Evolutionary conservation across 1,140 invertebrate species (phyloP).

Genomic region (Saccostrea cuccullata): DNA sequence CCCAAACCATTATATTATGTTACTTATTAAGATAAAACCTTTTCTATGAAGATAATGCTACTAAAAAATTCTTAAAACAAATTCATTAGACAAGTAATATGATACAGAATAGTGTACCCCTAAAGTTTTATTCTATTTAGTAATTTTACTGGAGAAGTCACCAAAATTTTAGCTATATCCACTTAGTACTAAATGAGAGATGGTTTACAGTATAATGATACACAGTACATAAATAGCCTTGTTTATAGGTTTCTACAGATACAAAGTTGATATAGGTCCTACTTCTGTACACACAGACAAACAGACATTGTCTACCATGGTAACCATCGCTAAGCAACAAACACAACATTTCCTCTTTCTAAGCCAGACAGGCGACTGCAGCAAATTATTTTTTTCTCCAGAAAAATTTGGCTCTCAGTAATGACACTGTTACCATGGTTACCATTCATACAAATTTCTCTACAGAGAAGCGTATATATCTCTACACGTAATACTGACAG

Average conservation of each 20-base stretch:
- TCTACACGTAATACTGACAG: constrained; percentile 23
- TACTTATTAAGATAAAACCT: too few species aligned
- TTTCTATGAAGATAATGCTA: too few species aligned
- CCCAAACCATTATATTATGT: too few species aligned
- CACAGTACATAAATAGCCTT: background rate
- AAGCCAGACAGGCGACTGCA: background rate
- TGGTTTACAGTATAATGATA: background rate
- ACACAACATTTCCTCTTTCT: background rate
- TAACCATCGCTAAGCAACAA: background rate
- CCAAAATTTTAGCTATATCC: too few species aligned
- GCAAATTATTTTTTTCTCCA: background rate
- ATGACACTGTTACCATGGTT: constrained; percentile 20
- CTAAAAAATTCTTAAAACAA: too few species aligned
- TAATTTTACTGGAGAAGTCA: too few species aligned
- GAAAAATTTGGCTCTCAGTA: background rate
- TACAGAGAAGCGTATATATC: constrained; percentile 18
- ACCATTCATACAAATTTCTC: constrained; percentile 23
- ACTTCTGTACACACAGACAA: background rate
- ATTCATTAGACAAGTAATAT: too few species aligned
- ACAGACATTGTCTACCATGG: background rate
- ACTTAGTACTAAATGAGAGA: too few species aligned
- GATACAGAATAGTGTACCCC: too few species aligned
- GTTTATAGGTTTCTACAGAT: background rate
- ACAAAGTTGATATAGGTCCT: constrained; percentile 28
- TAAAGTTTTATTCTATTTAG: too few species aligned